Base-by-base conservation (phyloP, 2,888 invertebrate genomes). In the Latrodectus hesperus region DNA sequence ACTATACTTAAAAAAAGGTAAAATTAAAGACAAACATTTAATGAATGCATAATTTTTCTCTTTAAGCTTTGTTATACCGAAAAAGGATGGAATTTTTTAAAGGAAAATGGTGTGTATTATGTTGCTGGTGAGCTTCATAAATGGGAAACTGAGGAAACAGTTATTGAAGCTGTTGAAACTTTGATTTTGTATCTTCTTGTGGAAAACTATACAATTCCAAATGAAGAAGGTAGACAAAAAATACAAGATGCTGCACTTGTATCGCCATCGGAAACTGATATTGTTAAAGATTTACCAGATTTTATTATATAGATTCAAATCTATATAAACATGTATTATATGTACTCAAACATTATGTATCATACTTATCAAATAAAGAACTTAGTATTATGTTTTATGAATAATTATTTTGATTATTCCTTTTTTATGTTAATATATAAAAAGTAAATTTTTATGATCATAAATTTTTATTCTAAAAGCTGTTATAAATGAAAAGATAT, bases 61-160 rank as follows among this genome's bases (percentile, higher is more conserved):
- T 80, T 82, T 68, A 38, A 84, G 84, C 26, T 84, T 49, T 84
- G 84, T 60, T 79, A 84, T 65, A 71, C 84, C 17, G 79, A 78
- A 55, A 26, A 74, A 26, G 79, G 84, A 1, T 84, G 84, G 84
- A 68, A 79, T 60, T 79, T 17, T n/a, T 55, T 84, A 11, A 74
- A 74, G 17, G n/a, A 17, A 4, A 64, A 74, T 26, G 73, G 79
- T n/a, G 79, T 73, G 0, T 84, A 84, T 60, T 79, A 51, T 67
- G 74, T 79, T 17, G 16, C 11, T 11, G 55, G 84, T 38, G 84
- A 79, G 14, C 60, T 84, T 16, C 84, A 84, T 26, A 17, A 49
- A 11, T 79, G 73, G 78, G 84, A 84, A 53, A 49, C 22, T 2
- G 79, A 78, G 22, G 12, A 22, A 5, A 26, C 17, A 26, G 79